phyloP scores from a whole-genome alignment of 35 echinoderm and acorn worm genomes.

The Ophioderma brevispina region DNA sequence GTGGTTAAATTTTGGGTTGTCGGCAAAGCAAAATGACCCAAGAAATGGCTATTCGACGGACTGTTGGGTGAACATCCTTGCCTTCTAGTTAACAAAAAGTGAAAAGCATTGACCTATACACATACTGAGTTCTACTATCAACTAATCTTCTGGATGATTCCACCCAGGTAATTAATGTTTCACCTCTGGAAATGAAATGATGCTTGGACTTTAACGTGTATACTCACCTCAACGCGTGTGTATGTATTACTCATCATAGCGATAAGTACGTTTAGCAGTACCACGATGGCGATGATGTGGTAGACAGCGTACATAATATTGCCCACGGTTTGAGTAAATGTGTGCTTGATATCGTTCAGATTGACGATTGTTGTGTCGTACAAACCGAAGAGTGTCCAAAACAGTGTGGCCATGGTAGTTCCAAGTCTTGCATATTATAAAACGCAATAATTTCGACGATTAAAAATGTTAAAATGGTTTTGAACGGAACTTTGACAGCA shows the following conservation, averaged over 20 bases:
- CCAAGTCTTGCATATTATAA: too few relatives aligned
- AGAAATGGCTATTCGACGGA: not conserved
- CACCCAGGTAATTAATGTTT: not conserved
- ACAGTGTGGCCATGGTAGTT: slow-evolving; percentile 83
- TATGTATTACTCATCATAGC: slow-evolving; percentile 99
- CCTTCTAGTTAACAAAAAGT: not conserved
- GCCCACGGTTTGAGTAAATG: slow-evolving; percentile 86
- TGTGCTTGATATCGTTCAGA: slow-evolving; percentile 61
- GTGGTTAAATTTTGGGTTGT: too few relatives aligned
- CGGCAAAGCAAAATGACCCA: not conserved
- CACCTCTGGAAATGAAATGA: not conserved
- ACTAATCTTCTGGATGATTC: too few relatives aligned
- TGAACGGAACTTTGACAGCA: too few relatives aligned
- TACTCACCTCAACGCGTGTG: slow-evolving; percentile 93
- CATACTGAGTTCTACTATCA: too few relatives aligned
- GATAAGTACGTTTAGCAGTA: slow-evolving; percentile 93
- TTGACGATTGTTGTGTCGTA: slow-evolving; percentile 75
- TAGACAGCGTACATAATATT: slow-evolving; percentile 85
- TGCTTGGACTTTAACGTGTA: not conserved
- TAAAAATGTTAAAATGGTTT: too few relatives aligned
- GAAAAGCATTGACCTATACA: too few relatives aligned
- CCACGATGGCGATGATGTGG: slow-evolving; percentile 98
- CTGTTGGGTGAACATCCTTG: not conserved
- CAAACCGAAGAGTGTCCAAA: slow-evolving; percentile 95
- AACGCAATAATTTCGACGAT: too few relatives aligned